Evolutionary conservation across 2,797 vertebrate genomes (phyloP), one percentile per base, ranked within the genome.

Genomic region (Lutjanus argentimaculatus): DNA sequence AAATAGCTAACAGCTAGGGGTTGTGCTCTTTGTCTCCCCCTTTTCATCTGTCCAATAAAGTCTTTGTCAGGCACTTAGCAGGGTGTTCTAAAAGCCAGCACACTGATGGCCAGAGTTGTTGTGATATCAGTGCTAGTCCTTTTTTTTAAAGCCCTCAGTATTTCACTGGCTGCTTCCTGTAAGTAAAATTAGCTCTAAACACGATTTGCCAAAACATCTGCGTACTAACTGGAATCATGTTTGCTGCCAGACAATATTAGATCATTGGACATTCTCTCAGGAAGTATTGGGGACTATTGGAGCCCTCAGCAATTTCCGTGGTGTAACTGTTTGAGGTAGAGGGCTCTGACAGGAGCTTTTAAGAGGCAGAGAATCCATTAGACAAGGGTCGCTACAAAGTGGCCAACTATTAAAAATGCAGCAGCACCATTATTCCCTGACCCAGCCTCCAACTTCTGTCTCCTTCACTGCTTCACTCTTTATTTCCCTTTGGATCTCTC

Each of bases 371-470:
- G 91, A 95, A 95, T 95, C 95, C 95, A 94, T 96, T 95, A 96
- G 94, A 93, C 92, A 88, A 88, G 91, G 94, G 94, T 95, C 91
- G 90, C 91, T 93, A 94, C 94, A 96, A 95, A 96, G 95, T 95
- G 93, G 95, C 92, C 89, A 91, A 93, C 94, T 94, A 96, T 96
- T 95, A 96, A 96, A 96, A 96, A 96, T 96, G 94, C 94, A 96
- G 93, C 89, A 95, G 93, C 92, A 89, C 93, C 93, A 96, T 96
- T 95, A 95, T 94, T 95, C 88, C 85, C 86, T 91, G 90, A 93
- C 90, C 91, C 72, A 82, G 88, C 87, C 90, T 78, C 80, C 87
- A 94, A 92, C 93, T 89, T 71, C 78, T 83, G 71, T 84, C 85
- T 92, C 84, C 89, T 88, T 81, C 84, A 76, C 83, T 77, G 88